Percentiles rank a stretch among this genome's conserved stretches.
Conservation (phyloP, 1,140 invertebrate species). For the Saccostrea echinata region DNA sequence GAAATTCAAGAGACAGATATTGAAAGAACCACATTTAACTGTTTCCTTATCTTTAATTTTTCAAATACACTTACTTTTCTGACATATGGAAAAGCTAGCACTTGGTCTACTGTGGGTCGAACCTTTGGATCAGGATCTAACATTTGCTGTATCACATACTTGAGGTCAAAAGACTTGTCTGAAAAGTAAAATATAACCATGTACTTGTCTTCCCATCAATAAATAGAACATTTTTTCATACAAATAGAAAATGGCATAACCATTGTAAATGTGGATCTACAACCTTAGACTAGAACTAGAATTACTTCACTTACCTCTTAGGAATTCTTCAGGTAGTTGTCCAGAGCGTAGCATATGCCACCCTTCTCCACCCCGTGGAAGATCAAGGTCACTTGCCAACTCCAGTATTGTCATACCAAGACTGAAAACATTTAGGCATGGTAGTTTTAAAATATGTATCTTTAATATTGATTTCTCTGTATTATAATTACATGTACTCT, state of each 20-base stretch:
- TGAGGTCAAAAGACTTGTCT: slow-evolving; percentile 83
- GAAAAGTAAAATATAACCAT: slow-evolving; percentile 36
- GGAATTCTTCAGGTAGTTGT: slow-evolving; percentile 79
- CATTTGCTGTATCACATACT: slow-evolving; percentile 83
- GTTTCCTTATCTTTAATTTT: too few species aligned
- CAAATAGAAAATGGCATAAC: background rate
- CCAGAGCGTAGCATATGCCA: slow-evolving; percentile 86
- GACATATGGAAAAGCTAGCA: slow-evolving; percentile 78
- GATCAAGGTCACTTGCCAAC: slow-evolving; percentile 86
- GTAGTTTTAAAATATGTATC: background rate
- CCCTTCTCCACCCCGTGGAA: slow-evolving; percentile 85
- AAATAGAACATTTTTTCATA: too few species aligned
- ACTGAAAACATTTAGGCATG: slow-evolving; percentile 80
- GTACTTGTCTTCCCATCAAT: too few species aligned
- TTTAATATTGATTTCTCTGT: background rate
- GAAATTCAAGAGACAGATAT: too few species aligned
- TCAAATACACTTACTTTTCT: slow-evolving; percentile 66
- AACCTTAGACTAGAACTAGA: too few species aligned
- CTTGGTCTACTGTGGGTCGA: slow-evolving; percentile 82
- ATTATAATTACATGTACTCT: background rate
- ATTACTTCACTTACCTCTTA: too few species aligned
- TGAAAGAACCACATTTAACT: background rate
- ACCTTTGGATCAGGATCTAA: slow-evolving; percentile 81
- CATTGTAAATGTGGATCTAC: background rate
- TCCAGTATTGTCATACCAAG: slow-evolving; percentile 88